phyloP scores from a whole-genome alignment of 1,140 invertebrate species.

The Cydia strobilella region DNA sequence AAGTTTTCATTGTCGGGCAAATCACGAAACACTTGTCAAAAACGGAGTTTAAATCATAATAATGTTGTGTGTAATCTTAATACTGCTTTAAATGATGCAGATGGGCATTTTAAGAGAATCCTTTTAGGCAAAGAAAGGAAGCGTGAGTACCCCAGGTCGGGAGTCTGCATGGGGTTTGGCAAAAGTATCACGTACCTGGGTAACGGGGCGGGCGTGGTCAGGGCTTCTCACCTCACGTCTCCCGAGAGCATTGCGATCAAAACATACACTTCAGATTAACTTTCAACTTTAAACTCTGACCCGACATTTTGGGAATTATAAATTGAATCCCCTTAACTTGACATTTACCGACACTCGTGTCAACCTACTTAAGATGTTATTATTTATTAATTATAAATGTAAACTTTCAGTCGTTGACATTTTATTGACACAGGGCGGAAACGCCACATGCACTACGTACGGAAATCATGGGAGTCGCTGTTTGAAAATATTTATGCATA shows the following conservation, averaged over 20 bases:
- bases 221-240: conserved; percentile 36
- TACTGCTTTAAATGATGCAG: background rate
- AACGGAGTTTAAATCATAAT: background rate
- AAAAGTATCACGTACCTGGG: conserved; percentile 47
- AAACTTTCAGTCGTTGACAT: too few species aligned
- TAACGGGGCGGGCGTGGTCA: conserved; percentile 50
- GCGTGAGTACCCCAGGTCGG: conserved; percentile 30
- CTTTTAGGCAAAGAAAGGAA: background rate
- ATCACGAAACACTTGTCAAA: too few species aligned
- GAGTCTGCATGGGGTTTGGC: conserved; percentile 43
- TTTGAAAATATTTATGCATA: too few species aligned
- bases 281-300: conserved; percentile 21
- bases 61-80: background rate
- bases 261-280: conserved; percentile 28
- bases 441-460: too few species aligned
- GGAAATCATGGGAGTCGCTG: too few species aligned
- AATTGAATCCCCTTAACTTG: background rate
- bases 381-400: too few species aligned
- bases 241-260: conserved; percentile 1
- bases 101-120: background rate
- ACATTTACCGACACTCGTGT: background rate
- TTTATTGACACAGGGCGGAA: too few species aligned
- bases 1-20: too few species aligned
- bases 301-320: background rate
- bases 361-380: too few species aligned